Percentiles rank a stretch among this genome's conserved stretches.
These are phyloP conservation scores for Isaurus tuberculatus DNA, from an alignment of 92 coral and sea anemone species.

Conservation along the genomic window DNA sequence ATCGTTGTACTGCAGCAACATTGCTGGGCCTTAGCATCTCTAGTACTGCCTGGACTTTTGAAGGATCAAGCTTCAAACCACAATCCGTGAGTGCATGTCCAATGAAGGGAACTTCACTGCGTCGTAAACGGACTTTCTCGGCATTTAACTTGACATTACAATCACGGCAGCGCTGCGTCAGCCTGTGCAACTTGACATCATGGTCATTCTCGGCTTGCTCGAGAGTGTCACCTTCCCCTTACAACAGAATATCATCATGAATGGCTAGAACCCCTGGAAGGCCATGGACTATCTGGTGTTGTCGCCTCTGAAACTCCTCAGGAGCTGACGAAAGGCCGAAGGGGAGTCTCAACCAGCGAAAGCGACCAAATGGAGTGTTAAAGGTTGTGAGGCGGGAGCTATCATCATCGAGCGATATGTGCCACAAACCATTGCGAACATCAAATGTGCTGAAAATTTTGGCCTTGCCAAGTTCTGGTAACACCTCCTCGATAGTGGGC, in stretches of 20 bases:
- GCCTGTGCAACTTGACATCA: slow-evolving; percentile 27
- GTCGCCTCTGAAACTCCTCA: slow-evolving; percentile 47
- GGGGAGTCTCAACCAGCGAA: slow-evolving; percentile 56
- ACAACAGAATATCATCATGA: slow-evolving; percentile 44
- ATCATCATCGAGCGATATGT: slow-evolving; percentile 46
- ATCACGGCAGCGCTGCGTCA: slow-evolving; percentile 34
- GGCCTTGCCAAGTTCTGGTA: slow-evolving; percentile 46
- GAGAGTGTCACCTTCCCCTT: slow-evolving; percentile 40
- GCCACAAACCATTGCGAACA: slow-evolving; percentile 58
- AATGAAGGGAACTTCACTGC: no score
- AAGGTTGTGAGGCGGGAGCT: slow-evolving; percentile 47
- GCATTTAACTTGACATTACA: slow-evolving; percentile 18
- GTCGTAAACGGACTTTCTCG: slow-evolving; percentile 16
- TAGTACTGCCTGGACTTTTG: no score
- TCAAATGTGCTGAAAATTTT: slow-evolving; percentile 55
- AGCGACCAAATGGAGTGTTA: slow-evolving; percentile 60
- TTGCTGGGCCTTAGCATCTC: no score
- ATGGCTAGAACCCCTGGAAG: slow-evolving; percentile 42
- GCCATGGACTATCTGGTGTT: slow-evolving; percentile 56
- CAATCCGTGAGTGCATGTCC: no score
- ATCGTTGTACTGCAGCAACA: slow-evolving; percentile 12
- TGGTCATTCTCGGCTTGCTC: slow-evolving; percentile 40
- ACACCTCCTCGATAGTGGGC: slow-evolving; percentile 52
- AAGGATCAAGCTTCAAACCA: no score
- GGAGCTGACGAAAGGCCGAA: slow-evolving; percentile 57